Conservation (phyloP, 2,888 invertebrate species). For the Hyposoter didymator region DNA sequence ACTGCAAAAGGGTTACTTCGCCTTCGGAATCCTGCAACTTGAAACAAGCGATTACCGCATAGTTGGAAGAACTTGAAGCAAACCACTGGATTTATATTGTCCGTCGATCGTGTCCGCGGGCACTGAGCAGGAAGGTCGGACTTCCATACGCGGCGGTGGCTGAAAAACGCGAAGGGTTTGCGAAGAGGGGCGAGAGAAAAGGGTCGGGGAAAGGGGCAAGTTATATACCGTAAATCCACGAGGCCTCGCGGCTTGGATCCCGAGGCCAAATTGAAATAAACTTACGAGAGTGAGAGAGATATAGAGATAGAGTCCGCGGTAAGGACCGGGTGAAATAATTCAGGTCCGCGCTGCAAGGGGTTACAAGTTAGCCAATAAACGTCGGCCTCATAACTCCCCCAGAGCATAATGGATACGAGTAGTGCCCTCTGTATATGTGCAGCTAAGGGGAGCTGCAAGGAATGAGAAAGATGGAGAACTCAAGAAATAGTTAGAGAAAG, state of each 20-base stretch:
- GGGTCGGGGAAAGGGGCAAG: constrained; percentile 12
- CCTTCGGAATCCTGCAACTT: constrained; percentile 16
- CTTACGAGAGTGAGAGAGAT: constrained; percentile 70
- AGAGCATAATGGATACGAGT: constrained; percentile 76
- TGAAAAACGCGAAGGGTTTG: constrained; percentile 23
- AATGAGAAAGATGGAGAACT: constrained; percentile 12
- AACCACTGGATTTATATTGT: constrained; percentile 43
- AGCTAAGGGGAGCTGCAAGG: constrained; percentile 2
- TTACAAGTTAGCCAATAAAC: constrained; percentile 79
- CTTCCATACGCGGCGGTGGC: constrained; percentile 35
- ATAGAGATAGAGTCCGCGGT: constrained; percentile 64
- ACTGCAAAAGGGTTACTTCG: not conserved
- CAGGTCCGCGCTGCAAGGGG: constrained; percentile 70
- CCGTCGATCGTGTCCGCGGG: constrained; percentile 54
- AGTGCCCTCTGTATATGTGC: constrained; percentile 64
- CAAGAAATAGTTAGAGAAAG: constrained; percentile 42
- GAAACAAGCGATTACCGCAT: constrained; percentile 43
- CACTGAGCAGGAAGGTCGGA: constrained; percentile 44
- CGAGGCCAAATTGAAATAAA: constrained; percentile 78
- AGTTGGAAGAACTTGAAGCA: constrained; percentile 32
- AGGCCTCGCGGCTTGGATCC: constrained; percentile 62
- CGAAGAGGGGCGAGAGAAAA: not conserved
- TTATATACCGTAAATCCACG: constrained; percentile 64
- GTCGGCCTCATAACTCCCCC: constrained; percentile 77
- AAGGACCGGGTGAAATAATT: constrained; percentile 75